Percentiles rank a stretch among this genome's conserved stretches.
Conservation (phyloP, 2,888 invertebrate species). For the Noctua comes region DNA sequence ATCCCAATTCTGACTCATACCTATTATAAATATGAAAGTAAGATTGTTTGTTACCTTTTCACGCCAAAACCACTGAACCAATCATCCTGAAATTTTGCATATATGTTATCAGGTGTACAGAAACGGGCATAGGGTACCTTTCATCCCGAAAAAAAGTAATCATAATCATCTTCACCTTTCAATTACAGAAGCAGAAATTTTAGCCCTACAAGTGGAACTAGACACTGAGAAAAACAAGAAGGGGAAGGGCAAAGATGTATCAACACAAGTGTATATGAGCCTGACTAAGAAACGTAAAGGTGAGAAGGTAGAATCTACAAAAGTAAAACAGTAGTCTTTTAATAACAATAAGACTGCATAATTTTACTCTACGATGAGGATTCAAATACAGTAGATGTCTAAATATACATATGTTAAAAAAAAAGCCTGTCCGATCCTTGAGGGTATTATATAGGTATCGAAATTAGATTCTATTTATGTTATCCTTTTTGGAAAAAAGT, state of each 20-base stretch:
- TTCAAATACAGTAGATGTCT: background rate
- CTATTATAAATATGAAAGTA: too few species aligned
- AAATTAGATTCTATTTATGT: too few species aligned
- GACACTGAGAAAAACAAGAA: conserved; percentile 73
- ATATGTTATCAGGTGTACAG: too few species aligned
- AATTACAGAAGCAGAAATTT: conserved; percentile 84
- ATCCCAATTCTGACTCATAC: too few species aligned
- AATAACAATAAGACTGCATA: background rate
- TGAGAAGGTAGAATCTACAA: conserved; percentile 66
- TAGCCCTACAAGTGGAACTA: conserved; percentile 84
- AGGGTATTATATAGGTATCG: too few species aligned
- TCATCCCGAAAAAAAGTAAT: too few species aligned
- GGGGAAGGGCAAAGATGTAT: conserved; percentile 80
- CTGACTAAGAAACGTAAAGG: conserved; percentile 80
- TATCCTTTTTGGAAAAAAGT: too few species aligned
- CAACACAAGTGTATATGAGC: conserved; percentile 81
- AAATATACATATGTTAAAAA: background rate
- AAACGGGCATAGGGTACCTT: too few species aligned
- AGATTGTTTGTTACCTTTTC: too few species aligned
- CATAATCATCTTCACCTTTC: background rate
- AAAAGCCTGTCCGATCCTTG: too few species aligned
- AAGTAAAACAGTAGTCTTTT: background rate
- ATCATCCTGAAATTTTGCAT: too few species aligned
- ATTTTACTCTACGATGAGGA: background rate
- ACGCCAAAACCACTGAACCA: too few species aligned